phyloP scores from a whole-genome alignment of 2,113 vertebrate genomes.

The Myocastor coypus region DNA sequence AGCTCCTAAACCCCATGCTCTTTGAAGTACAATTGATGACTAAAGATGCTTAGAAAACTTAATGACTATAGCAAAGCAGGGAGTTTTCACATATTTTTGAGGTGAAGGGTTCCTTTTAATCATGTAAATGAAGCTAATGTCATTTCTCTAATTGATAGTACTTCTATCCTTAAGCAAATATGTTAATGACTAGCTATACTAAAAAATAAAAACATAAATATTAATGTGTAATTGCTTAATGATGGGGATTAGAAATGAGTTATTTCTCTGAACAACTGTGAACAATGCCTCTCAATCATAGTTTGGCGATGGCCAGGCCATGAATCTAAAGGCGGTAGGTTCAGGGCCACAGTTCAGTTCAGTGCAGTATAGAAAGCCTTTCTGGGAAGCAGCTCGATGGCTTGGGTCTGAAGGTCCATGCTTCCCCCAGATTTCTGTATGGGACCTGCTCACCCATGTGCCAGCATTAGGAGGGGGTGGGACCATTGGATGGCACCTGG shows the following conservation, averaged over 20 bases:
- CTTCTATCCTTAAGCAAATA: not conserved
- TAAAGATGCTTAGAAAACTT: not conserved
- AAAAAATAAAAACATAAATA: constrained; percentile 36
- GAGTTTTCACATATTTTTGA: not conserved
- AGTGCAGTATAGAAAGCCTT: not conserved
- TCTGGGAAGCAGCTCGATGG: not conserved
- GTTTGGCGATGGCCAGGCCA: not conserved
- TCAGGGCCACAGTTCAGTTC: not conserved
- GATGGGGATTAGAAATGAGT: not conserved
- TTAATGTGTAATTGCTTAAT: not conserved
- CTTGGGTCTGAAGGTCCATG: not conserved
- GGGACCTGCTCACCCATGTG: not conserved
- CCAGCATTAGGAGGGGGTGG: not conserved
- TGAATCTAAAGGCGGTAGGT: not conserved
- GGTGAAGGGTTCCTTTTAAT: not conserved
- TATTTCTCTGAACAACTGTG: not conserved
- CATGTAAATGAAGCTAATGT: not conserved
- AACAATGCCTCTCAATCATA: not conserved
- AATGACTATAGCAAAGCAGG: not conserved
- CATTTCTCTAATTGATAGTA: not conserved
- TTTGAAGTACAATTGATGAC: not conserved
- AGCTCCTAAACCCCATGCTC: not conserved
- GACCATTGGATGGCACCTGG: not conserved
- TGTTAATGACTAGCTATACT: not conserved
- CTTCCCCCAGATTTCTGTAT: not conserved